Base-by-base conservation (phyloP, 2,113 vertebrate genomes). In the Rhipidura dahli region DNA sequence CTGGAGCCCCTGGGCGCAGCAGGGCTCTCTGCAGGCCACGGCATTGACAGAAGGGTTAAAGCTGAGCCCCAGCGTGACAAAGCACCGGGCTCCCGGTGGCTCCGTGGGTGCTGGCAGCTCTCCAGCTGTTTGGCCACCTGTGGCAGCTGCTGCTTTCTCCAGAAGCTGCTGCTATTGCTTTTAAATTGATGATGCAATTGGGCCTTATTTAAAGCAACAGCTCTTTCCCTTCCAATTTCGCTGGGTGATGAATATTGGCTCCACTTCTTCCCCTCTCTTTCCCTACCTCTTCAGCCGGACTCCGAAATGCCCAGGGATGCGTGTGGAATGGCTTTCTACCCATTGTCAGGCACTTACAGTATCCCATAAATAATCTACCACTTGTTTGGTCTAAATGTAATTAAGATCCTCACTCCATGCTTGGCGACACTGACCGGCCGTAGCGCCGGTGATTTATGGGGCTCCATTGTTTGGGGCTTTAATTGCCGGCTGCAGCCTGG, bases 321-420 rank as follows among this genome's bases (percentile, higher is more conserved):
- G 8, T 82, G 85, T 65, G 89, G 69, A 96, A 94, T 78, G 93
- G 81, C 94, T 97, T 94, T 87, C 83, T 85, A 61, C 89, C 91
- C 93, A 83, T 92, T 97, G 91, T 94, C 96, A 95, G 88, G 87
- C 92, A 93, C 94, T 94, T 94, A 83, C 83, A 95, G 94, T 93
- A 89, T 30, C 96, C 96, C 95, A 95, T 97, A 97, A 97, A 97
- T 97, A 97, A 97, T 93, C 95, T 72, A 85, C 96, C 94, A 89
- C 94, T 97, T 95, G 95, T 96, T 97, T 94, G 96, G 96, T 95
- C 96, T 97, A 93, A 95, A 94, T 95, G 97, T 97, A 97, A 97
- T 97, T 97, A 97, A 97, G 97, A 96, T 97, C 94, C 95, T 96
- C 94, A 83, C 91, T 97, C 94, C 95, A 92, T 42, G 96, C 97